A percentile compares a stretch with the other conserved stretches of the same genome.
Conservation (phyloP, 2,797 vertebrate species). For the Acropternis orthonyx region DNA sequence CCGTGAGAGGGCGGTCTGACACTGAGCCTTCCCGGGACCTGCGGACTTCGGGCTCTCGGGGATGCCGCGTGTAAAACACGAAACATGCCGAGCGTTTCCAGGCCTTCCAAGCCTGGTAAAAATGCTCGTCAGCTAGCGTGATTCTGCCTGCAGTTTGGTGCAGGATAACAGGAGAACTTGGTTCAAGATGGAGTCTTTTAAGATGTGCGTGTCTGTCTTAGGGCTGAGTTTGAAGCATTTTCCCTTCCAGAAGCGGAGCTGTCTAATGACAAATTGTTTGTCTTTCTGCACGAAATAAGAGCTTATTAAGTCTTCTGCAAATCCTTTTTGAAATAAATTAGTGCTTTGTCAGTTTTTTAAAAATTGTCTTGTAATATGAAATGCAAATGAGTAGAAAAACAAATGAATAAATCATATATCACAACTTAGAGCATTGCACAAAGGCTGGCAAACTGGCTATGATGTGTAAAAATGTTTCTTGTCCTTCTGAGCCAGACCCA, state of each 20-base stretch:
- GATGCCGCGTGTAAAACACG: neutral
- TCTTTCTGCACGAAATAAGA: neutral
- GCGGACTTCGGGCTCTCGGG: neutral
- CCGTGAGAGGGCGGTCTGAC: conserved; percentile 60
- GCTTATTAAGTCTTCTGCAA: neutral
- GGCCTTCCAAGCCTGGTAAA: neutral
- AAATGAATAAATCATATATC: conserved; percentile 20
- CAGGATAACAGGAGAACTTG: neutral
- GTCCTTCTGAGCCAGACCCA: conserved; percentile 24
- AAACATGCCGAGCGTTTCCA: neutral
- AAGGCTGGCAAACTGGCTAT: conserved; percentile 2
- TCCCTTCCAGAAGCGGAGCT: neutral
- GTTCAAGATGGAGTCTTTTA: neutral
- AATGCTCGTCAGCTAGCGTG: neutral
- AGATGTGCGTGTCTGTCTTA: neutral
- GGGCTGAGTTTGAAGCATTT: neutral
- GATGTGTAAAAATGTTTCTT: conserved; percentile 24
- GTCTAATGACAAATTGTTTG: neutral
- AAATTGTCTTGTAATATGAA: neutral
- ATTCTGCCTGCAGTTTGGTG: neutral
- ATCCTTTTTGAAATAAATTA: neutral
- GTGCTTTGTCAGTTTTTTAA: neutral
- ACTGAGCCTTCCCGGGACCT: neutral
- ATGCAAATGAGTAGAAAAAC: conserved; percentile 7
- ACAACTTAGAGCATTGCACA: neutral